These are phyloP conservation scores for Anthopleura xanthogrammica DNA, from an alignment of 92 coral and sea anemone species.

Conservation along the genomic window DNA sequence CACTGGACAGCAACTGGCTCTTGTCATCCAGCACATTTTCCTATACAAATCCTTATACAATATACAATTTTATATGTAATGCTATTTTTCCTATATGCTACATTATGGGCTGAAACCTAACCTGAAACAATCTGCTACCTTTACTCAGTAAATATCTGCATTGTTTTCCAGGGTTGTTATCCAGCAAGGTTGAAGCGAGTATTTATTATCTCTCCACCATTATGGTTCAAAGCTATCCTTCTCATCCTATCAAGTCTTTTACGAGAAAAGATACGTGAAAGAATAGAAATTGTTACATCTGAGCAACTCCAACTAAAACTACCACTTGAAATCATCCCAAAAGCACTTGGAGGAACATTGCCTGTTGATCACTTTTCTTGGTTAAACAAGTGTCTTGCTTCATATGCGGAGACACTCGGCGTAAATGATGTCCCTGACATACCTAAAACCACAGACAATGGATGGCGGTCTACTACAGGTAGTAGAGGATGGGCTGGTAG, in stretches of 20 bases:
- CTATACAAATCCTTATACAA: too few relatives aligned
- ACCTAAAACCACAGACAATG: conserved; percentile 7
- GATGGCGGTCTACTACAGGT: conserved; percentile 12
- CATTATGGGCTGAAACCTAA: too few relatives aligned
- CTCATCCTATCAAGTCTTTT: conserved; percentile 73
- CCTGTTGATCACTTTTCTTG: conserved; percentile 76
- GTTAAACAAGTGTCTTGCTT: conserved; percentile 65
- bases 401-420: conserved; percentile 57
- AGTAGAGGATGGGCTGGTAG: conserved; percentile 21
- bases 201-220: conserved; percentile 86
- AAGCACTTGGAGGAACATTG: conserved; percentile 62
- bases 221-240: conserved; percentile 92
- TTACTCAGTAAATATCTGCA: not conserved
- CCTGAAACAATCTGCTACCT: too few relatives aligned
- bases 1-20: too few relatives aligned
- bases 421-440: conserved; percentile 35
- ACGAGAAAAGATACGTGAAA: conserved; percentile 82
- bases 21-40: too few relatives aligned
- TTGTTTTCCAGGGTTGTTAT: conserved; percentile 77
- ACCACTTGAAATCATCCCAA: conserved; percentile 71
- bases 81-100: too few relatives aligned
- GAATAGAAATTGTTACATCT: conserved; percentile 69
- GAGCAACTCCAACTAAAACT: conserved; percentile 61
- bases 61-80: too few relatives aligned
- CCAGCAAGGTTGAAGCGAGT: conserved; percentile 94